Evolutionary conservation across 2,113 vertebrate genomes (phyloP).

Genomic region (Dasyurus viverrinus): DNA sequence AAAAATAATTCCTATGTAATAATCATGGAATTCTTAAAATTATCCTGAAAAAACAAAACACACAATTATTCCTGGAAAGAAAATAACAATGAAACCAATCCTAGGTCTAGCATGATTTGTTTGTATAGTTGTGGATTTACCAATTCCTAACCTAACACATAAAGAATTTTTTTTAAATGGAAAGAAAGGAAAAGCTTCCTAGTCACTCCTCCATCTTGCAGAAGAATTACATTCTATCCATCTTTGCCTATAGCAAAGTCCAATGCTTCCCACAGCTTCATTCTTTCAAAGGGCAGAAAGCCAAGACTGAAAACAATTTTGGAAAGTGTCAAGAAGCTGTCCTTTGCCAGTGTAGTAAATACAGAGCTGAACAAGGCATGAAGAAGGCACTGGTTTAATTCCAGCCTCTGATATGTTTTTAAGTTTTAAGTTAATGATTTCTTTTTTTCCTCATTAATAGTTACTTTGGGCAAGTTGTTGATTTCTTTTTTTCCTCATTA

Average conservation of each 20-base stretch:
- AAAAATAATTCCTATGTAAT: not conserved
- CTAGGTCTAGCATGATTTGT: not conserved
- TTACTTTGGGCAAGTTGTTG: not conserved
- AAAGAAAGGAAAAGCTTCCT: not conserved
- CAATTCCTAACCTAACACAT: not conserved
- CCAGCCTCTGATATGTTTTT: not conserved
- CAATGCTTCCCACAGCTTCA: not conserved
- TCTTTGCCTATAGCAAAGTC: not conserved
- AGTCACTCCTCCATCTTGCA: not conserved
- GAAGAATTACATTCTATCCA: not conserved
- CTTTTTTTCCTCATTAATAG: no score
- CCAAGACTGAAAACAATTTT: not conserved
- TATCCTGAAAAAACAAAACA: not conserved
- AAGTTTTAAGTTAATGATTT: not conserved
- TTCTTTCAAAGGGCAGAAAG: not conserved
- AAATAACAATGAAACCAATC: not conserved
- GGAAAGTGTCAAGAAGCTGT: not conserved
- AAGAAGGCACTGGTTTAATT: not conserved
- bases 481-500: no score
- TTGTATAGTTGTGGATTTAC: not conserved
- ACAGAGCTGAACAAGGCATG: not conserved
- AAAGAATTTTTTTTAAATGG: not conserved
- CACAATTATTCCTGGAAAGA: not conserved
- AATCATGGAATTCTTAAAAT: not conserved
- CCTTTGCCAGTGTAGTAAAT: not conserved